These are phyloP conservation scores for Acleris literana DNA, from an alignment of 2,888 invertebrate genomes.

Conservation along the genomic window DNA sequence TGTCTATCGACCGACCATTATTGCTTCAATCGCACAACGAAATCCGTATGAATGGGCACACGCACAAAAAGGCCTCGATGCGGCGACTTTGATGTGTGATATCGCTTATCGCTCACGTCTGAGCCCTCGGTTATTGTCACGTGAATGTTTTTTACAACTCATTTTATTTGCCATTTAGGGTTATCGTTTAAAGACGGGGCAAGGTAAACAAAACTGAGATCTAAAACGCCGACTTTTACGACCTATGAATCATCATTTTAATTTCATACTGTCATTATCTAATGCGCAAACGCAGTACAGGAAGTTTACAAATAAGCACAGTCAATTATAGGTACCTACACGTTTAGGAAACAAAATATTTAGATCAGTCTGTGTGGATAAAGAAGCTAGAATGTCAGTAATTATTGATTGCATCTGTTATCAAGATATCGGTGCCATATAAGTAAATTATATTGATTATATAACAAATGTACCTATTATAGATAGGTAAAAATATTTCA, in stretches of 20 bases:
- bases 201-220: constrained; percentile 18
- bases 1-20: constrained; percentile 1
- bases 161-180: constrained; percentile 29
- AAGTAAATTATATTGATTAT: no score
- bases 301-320: no score
- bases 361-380: constrained; percentile 2
- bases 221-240: neutral
- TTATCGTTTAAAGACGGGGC: constrained; percentile 10
- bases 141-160: constrained; percentile 33
- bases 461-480: no score
- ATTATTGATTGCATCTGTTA: no score
- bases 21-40: constrained; percentile 1
- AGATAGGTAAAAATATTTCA: no score
- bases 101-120: constrained; percentile 55
- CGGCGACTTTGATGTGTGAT: constrained; percentile 58
- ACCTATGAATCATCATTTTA: neutral
- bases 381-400: neutral
- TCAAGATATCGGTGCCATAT: no score
- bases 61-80: constrained; percentile 40
- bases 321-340: no score
- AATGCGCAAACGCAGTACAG: no score
- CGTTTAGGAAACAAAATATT: neutral
- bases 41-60: constrained; percentile 2
- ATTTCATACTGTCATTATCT: neutral
- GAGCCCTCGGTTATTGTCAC: constrained; percentile 43